A percentile compares a stretch with the other conserved stretches of the same genome.
Conservation (phyloP, 2,797 vertebrate species). For the Tauraco hartlaubi region DNA sequence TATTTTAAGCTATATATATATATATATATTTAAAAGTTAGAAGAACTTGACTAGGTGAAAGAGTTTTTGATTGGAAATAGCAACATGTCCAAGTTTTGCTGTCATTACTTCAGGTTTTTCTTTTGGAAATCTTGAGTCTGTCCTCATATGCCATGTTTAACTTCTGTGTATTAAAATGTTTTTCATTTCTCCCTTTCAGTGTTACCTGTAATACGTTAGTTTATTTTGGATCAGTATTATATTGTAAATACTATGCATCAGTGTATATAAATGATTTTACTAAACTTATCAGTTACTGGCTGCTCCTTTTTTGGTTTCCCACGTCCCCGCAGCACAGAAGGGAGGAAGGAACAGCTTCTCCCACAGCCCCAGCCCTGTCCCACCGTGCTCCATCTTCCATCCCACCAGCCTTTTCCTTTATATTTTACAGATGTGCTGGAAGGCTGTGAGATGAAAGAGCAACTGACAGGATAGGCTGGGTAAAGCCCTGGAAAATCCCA, state of each 20-base stretch:
- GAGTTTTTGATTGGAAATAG: conserved; percentile 23
- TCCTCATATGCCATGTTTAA: conserved; percentile 8
- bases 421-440: not conserved
- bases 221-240: conserved; percentile 76
- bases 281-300: conserved; percentile 51
- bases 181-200: conserved; percentile 43
- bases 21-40: not conserved
- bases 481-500: not conserved
- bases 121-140: not conserved
- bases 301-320: conserved; percentile 46
- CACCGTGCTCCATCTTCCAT: accelerated
- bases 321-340: not conserved
- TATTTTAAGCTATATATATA: not conserved
- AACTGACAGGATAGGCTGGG: not conserved
- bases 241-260: conserved; percentile 77
- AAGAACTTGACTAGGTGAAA: conserved; percentile 27
- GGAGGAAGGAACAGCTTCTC: not conserved
- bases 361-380: not conserved
- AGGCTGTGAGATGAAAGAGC: not conserved
- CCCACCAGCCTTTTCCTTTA: not conserved
- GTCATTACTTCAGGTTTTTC: conserved; percentile 9
- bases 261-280: conserved; percentile 82
- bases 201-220: conserved; percentile 42
- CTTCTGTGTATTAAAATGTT: conserved; percentile 34
- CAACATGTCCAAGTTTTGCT: conserved; percentile 10